Percentiles rank a stretch among this genome's conserved stretches.
These are phyloP conservation scores for Wasmannia auropunctata DNA, from an alignment of 1,140 invertebrate genomes.

Conservation along the genomic window DNA sequence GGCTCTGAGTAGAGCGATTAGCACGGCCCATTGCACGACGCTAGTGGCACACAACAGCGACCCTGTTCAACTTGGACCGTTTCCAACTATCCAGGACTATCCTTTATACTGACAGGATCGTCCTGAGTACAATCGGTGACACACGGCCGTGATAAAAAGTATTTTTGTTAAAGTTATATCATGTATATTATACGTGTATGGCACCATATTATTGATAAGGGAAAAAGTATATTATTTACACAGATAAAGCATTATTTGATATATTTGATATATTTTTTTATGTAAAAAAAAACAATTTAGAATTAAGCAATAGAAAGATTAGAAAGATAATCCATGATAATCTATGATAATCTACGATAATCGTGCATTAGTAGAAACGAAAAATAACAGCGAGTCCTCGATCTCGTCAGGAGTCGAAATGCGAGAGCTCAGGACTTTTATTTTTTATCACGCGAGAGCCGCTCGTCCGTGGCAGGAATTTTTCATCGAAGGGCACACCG, in stretches of 20 bases:
- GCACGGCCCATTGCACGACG: slow-evolving; percentile 81
- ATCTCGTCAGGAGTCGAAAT: slow-evolving; percentile 38
- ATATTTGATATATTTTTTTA: background rate
- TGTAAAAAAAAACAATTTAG: background rate
- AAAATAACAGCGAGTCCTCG: slow-evolving; percentile 9
- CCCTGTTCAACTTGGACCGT: slow-evolving; percentile 81
- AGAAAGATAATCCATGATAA: background rate
- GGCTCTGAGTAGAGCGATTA: slow-evolving; percentile 81
- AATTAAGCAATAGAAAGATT: background rate
- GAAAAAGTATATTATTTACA: background rate
- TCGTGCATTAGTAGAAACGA: background rate
- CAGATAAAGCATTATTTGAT: background rate
- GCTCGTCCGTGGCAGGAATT: slow-evolving; percentile 68
- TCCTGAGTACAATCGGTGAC: slow-evolving; percentile 70
- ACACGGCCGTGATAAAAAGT: slow-evolving; percentile 75
- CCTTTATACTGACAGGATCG: slow-evolving; percentile 75
- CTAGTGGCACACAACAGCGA: slow-evolving; percentile 77
- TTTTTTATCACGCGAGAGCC: slow-evolving; percentile 58
- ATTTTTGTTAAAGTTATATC: slow-evolving; percentile 68
- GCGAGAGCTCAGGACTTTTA: slow-evolving; percentile 59
- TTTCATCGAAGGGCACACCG: slow-evolving; percentile 63
- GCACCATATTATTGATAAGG: background rate
- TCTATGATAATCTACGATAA: slow-evolving; percentile 3
- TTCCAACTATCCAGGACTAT: slow-evolving; percentile 79
- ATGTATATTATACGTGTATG: background rate